These are phyloP conservation scores for Seladonia tumulorum DNA, from an alignment of 2,888 invertebrate genomes.

Conservation along the genomic window DNA sequence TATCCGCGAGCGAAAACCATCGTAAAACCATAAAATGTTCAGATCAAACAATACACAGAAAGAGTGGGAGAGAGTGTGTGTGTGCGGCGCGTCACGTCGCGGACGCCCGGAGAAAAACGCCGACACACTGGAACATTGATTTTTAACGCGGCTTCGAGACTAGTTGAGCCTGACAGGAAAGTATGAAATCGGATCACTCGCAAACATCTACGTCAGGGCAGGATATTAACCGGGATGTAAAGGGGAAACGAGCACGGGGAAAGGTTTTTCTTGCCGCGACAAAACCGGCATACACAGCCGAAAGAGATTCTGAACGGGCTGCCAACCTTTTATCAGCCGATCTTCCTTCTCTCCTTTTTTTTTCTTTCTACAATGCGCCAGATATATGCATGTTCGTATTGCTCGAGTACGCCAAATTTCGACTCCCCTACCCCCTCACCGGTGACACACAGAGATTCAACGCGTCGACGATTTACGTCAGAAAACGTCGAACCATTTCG, in stretches of 20 bases:
- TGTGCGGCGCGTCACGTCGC: neutral
- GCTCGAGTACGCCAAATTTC: slow-evolving; percentile 33
- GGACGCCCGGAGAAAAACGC: slow-evolving; percentile 20
- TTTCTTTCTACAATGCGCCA: neutral
- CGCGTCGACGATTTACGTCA: slow-evolving; percentile 35
- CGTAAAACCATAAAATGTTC: neutral
- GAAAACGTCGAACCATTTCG: slow-evolving; percentile 20
- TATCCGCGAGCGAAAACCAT: slow-evolving; percentile 6
- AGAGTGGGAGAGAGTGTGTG: no score
- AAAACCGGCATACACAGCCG: slow-evolving; percentile 38
- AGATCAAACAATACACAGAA: neutral
- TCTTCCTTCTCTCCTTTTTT: neutral
- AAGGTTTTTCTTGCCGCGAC: slow-evolving; percentile 52
- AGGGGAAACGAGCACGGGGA: slow-evolving; percentile 51
- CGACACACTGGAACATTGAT: slow-evolving; percentile 35
- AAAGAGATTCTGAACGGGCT: slow-evolving; percentile 43
- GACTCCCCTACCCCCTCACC: neutral
- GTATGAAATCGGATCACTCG: slow-evolving; percentile 58
- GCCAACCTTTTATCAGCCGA: slow-evolving; percentile 50
- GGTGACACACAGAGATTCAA: slow-evolving; percentile 35
- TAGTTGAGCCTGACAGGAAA: slow-evolving; percentile 56
- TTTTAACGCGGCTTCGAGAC: slow-evolving; percentile 25
- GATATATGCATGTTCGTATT: slow-evolving; percentile 24
- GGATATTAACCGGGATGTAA: slow-evolving; percentile 54
- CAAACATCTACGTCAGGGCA: slow-evolving; percentile 46